Evolutionary conservation across 2,888 invertebrate species (phyloP), one percentile per base, ranked within the genome.

Genomic region (Euplexia lucipara): DNA sequence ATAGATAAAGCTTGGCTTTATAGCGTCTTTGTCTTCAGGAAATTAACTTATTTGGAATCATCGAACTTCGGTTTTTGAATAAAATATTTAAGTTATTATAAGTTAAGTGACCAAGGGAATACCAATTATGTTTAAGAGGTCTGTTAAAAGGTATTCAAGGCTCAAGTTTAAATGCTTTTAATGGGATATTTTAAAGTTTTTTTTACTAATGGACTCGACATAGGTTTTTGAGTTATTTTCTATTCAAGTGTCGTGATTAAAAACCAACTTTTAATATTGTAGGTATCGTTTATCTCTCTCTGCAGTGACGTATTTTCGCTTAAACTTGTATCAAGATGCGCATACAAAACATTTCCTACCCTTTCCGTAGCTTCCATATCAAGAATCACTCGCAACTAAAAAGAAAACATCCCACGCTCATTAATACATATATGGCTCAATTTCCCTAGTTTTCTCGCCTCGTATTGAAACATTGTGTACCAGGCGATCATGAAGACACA

Each of bases 401-500:
- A 71, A 47, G 30, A 48, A 72, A 59, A 52, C 10, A 7, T 78
- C 74, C 8, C 78, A 74, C 74, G 78, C 10, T 12, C 45, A 47
- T 52, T 58, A 35, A 45, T 34, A 60, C 42, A 45, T 57, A 65
- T 66, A 78, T 57, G 68, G 63, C 64, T 74, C 60, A 48, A 57
- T 66, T 78, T 72, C 61, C 63, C 44, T 61, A 64, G 63, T 72
- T 79, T 67, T 64, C 67, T 70, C 63, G 61, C 37, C 22, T 57
- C 14, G 14, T 57, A 72, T 62, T 61, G 45, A 54, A 51, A 54
- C 37, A 51, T 35, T 47, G 44, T 51, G 37, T 82, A 85, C 81
- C 70, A 85, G 83, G 83, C 82, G 63, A 80, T 74, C 65, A 64
- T 64, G 2, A 79, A 86, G 83, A 65, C 60, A 67, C 72, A 79